Evolutionary conservation across 2,113 vertebrate genomes (phyloP), one percentile per base, ranked within the genome.

Genomic region (Macheiramphus alcinus): DNA sequence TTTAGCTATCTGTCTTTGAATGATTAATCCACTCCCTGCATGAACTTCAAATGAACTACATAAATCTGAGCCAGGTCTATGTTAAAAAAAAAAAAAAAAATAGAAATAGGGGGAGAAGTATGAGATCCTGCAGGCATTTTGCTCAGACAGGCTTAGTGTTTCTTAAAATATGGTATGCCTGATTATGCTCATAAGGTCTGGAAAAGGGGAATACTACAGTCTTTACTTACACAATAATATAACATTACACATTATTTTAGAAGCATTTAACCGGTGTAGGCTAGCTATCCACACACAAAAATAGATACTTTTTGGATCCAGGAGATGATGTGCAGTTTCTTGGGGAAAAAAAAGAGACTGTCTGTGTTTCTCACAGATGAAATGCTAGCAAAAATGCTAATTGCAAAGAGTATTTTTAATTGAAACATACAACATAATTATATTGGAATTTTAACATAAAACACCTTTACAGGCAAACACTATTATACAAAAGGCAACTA

Each of bases 31-130:
- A 79, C 52, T 81, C 36, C 59, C 68, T 75, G 65, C 31, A 87
- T 91, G 84, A 96, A 95, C 86, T 93, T 79, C 80, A 84, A 87
- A 91, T 96, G 73, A 97, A 89, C 84, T 87, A 81, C 56, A 75
- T 86, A 93, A 81, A 95, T 81, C 53, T 81, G 36, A 79, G 68
- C 23, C 47, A 86, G 38, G 32, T 78, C 61, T 74, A 15, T 22
- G 17, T 65, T 27, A 0, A 20, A 63, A 43, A 58, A 56, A 58
- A 56, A 56, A 47, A 19, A 25, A 14, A 55, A 80, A 59, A 13
- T 2, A 85, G 42, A 79, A 90, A 53, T 6, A 82, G 11, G 9
- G 22, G 10, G 1, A 66, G 43, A 89, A 85, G 50, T 62, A 55
- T 31, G 58, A 93, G 78, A 75, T 94, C 71, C 87, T 90, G 55